Base-by-base conservation (phyloP, 2,888 invertebrate genomes). In the Caenorhabditis macrosperma region DNA sequence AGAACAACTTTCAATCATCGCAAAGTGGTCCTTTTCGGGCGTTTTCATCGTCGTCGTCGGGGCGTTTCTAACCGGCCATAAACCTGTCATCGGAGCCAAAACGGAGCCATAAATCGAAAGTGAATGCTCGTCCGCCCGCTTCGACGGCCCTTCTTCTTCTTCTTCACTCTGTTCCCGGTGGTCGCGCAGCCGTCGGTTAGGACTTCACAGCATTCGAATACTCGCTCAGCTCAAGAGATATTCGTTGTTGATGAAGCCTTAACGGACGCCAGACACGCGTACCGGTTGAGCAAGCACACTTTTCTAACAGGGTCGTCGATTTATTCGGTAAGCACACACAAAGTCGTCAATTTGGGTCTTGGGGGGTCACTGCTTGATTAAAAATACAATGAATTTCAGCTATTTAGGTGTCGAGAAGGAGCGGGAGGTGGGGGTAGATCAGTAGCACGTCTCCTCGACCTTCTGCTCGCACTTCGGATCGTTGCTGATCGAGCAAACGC, bases 241-340 rank as follows among this genome's bases (percentile, higher is more conserved):
- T 83, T 83, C 83, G 83, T 83, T 83, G 81, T 81, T 82, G 80
- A 80, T 72, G 78, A 78, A 77, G 64, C 46, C 66, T 61, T 38
- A 48, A 48, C 17, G 66, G 69, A 15, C 55, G n/a, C 41, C 24
- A 24, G 41, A n/a, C 46, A 17, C 6, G 9, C 7, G 7, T 10
- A 46, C n/a, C 28, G 38, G n/a, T n/a, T 17, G 6, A 59, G 24
- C 3, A 33, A 6, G 33, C 54, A 30, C 54, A 28, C 10, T 30
- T 20, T 33, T 55, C n/a, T 9, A 38, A 12, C 12, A 12, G 12
- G 12, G 52, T 46, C 46, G 46, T 46, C 46, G 41, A 33, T 33
- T 38, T 38, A 2, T 38, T 12, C 12, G n/a, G n/a, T n/a, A n/a
- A n/a, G n/a, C n/a, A n/a, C n/a, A n/a, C n/a, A n/a, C n/a, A n/a